Conservation (phyloP, 2,888 invertebrate species). For the Diplazon laetatorius region DNA sequence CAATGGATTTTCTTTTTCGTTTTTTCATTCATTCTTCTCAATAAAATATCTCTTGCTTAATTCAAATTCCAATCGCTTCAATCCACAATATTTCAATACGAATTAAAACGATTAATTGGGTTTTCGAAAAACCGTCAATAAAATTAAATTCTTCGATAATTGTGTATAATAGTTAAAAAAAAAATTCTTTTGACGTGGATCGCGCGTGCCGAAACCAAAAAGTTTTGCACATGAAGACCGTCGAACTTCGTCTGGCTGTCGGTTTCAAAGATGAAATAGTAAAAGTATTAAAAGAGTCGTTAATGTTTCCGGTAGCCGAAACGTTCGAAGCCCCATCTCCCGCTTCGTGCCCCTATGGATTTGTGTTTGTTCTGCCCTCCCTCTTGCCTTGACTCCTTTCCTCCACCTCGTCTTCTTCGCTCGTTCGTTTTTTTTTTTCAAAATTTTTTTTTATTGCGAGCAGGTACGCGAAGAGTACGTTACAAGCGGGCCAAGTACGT, state of each 20-base stretch:
- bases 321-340: conserved; percentile 34
- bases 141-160: no score
- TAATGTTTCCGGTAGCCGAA: conserved; percentile 20
- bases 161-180: no score
- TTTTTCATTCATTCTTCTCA: no score
- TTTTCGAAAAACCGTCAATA: neutral
- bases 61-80: no score
- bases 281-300: conserved; percentile 28
- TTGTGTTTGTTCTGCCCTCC: conserved; percentile 46
- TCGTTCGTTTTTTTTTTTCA: conserved; percentile 1
- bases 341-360: conserved; percentile 32
- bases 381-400: conserved; percentile 60
- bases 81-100: no score
- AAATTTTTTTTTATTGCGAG: conserved; percentile 13
- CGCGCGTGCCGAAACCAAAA: neutral
- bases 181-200: no score
- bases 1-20: no score
- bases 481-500: conserved; percentile 20
- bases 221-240: neutral
- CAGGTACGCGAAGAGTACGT: conserved; percentile 46
- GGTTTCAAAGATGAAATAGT: neutral
- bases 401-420: conserved; percentile 32
- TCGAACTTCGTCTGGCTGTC: neutral
- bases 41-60: no score
- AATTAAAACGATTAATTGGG: neutral